phyloP scores from a whole-genome alignment of 1,140 invertebrate species.

The Gryon sp. region DNA sequence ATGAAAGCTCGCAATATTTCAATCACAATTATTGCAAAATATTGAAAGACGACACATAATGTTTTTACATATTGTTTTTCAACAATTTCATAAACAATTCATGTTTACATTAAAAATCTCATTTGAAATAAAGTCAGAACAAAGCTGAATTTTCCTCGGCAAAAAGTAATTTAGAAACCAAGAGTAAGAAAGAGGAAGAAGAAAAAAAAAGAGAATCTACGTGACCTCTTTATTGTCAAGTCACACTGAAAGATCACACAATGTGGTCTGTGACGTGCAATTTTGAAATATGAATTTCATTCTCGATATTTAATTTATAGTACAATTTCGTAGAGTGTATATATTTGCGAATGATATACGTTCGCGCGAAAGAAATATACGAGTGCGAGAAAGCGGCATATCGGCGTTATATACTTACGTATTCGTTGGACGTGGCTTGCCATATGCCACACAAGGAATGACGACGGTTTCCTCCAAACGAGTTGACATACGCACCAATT shows the following conservation, averaged over 20 bases:
- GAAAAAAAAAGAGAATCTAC: no score
- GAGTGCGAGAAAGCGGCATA: slow-evolving; percentile 8
- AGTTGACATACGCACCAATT: slow-evolving; percentile 76
- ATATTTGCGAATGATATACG: slow-evolving; percentile 39
- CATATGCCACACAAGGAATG: slow-evolving; percentile 84
- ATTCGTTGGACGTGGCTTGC: slow-evolving; percentile 81
- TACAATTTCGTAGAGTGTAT: slow-evolving; percentile 54
- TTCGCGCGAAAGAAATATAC: slow-evolving; percentile 26
- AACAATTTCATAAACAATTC: no score
- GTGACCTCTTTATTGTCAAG: not conserved
- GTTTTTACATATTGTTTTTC: no score
- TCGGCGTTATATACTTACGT: slow-evolving; percentile 78
- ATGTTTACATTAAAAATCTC: no score
- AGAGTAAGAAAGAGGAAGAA: no score
- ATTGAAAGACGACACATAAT: no score
- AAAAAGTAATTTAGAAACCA: no score
- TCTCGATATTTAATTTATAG: slow-evolving; percentile 55
- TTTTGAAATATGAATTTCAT: slow-evolving; percentile 33
- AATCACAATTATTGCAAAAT: no score
- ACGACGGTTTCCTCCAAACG: slow-evolving; percentile 82
- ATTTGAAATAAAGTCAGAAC: no score
- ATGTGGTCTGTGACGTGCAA: not conserved
- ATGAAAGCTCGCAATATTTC: no score
- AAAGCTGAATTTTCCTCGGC: no score
- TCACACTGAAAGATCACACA: not conserved